Percentiles rank a stretch among this genome's conserved stretches.
Conservation (phyloP, 2,113 vertebrate species). For the Peromyscus leucopus region DNA sequence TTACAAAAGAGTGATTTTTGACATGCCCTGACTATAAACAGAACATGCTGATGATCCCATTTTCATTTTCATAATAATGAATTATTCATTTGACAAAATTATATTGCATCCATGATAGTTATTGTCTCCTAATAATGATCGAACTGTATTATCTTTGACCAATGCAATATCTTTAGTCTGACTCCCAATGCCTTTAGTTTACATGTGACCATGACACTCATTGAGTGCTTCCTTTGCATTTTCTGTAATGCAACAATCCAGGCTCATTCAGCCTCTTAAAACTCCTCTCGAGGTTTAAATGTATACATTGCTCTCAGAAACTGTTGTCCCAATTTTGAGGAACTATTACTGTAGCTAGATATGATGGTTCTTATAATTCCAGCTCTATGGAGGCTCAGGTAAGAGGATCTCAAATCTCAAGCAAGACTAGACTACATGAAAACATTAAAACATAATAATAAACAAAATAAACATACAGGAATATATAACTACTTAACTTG, state of each 20-base stretch:
- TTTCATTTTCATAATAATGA: neutral
- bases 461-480: neutral
- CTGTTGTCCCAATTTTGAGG: neutral
- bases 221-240: neutral
- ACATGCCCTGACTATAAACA: neutral
- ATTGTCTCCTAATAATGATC: neutral
- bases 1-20: neutral
- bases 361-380: neutral
- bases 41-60: neutral
- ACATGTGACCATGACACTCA: neutral
- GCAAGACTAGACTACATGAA: neutral
- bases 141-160: neutral
- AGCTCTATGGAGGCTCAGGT: neutral
- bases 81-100: neutral
- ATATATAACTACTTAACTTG: neutral
- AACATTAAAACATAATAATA: neutral
- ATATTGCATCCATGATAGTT: neutral
- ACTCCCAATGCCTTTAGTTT: neutral
- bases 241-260: neutral
- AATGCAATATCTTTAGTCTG: neutral
- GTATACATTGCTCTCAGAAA: neutral
- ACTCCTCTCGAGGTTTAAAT: neutral
- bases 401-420: neutral
- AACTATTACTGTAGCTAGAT: neutral
- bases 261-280: neutral